Evolutionary conservation across 30 jellyfish, hydroid and myxozoan species (phyloP).

Genomic region (Mastigias papua): DNA sequence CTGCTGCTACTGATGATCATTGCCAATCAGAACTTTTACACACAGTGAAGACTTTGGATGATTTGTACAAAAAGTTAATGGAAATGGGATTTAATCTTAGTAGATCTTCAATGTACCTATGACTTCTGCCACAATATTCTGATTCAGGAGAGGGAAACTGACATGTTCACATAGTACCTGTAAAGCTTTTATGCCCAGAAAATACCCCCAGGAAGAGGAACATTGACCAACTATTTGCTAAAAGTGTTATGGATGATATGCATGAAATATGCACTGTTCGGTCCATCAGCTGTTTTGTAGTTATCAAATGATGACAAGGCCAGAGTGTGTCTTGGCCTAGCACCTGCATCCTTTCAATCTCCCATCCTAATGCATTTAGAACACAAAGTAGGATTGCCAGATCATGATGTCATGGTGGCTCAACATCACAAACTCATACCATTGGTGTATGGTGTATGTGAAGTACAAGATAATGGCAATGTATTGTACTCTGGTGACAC

Average conservation of each 20-base stretch:
- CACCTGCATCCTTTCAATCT: constrained; percentile 14
- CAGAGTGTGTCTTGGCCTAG: background rate
- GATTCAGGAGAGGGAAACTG: background rate
- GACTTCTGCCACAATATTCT: background rate
- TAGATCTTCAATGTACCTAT: background rate
- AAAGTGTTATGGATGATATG: no score
- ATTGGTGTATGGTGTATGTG: constrained; percentile 59
- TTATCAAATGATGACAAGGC: constrained; percentile 56
- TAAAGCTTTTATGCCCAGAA: background rate
- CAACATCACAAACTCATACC: constrained; percentile 59
- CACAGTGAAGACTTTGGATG: no score
- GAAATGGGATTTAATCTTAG: no score
- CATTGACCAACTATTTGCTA: constrained; percentile 58
- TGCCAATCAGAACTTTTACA: background rate
- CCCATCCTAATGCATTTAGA: constrained; percentile 68
- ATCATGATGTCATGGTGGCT: no score
- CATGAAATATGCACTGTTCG: constrained; percentile 23
- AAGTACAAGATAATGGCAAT: no score
- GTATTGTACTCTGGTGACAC: no score
- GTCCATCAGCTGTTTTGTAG: constrained; percentile 30
- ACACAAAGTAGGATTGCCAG: constrained; percentile 47
- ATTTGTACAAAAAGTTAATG: no score
- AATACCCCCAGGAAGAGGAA: no score
- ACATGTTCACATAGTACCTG: background rate
- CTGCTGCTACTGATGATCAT: no score